A percentile compares a stretch with the other conserved stretches of the same genome.
phyloP scores from a whole-genome alignment of 2,113 vertebrate species.

The Budorcas taxicolor region DNA sequence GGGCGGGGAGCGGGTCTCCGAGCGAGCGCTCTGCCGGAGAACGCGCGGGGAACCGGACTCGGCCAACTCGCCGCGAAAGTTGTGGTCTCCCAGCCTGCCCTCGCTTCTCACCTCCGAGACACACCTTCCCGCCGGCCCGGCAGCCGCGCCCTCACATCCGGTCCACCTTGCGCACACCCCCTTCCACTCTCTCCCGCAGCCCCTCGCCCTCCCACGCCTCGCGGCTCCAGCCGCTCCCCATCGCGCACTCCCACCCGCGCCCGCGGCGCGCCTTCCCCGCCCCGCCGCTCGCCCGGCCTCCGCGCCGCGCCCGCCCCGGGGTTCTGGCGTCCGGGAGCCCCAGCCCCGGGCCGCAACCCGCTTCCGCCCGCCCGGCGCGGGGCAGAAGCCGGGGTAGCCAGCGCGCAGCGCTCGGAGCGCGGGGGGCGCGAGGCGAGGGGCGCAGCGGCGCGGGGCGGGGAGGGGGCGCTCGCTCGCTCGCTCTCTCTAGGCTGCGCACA shows the following conservation, averaged over 20 bases:
- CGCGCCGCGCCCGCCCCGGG: background rate
- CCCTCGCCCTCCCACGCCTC: background rate
- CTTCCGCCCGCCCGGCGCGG: constrained; percentile 10
- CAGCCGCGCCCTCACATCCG: constrained; percentile 39
- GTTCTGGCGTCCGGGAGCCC: background rate
- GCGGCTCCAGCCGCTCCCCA: background rate
- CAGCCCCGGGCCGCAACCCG: background rate
- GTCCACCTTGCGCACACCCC: constrained; percentile 67
- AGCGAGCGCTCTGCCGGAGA: constrained; percentile 10
- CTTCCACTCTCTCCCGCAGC: background rate
- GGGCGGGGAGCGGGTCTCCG: background rate
- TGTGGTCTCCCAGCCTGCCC: constrained; percentile 22
- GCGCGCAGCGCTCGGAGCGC: background rate
- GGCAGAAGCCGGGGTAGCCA: background rate
- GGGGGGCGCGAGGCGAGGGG: constrained; percentile 20
- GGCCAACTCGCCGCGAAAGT: constrained; percentile 42
- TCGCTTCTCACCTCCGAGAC: constrained; percentile 38
- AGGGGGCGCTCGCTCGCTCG: constrained; percentile 53
- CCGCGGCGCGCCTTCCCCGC: background rate
- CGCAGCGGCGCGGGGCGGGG: constrained; percentile 34
- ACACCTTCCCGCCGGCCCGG: constrained; percentile 9
- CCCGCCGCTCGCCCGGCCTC: background rate
- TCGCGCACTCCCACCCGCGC: background rate
- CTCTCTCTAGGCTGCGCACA: constrained; percentile 57
- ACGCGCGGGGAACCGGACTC: constrained; percentile 12